Base-by-base conservation (phyloP, 2,888 invertebrate species). In the Drosophila demipolita region DNA sequence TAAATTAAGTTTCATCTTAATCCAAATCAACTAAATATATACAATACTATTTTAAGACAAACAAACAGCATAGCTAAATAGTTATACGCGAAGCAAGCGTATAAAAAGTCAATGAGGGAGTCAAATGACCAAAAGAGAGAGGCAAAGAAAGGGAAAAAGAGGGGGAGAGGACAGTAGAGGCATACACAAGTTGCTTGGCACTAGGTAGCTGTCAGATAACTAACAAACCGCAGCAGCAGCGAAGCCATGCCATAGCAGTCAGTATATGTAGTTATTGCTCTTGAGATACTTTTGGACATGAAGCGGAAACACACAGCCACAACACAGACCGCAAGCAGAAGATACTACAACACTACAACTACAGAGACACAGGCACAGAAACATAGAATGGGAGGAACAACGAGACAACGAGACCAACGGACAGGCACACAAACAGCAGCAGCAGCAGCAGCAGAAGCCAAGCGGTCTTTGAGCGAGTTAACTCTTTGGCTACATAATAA, bases 401-500 rank as follows among this genome's bases (percentile, higher is more conserved):
- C 45, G 45, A 23, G 23, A 42, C 38, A 17, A 42, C 38, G 26
- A 23, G 45, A 63, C 59, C 55, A 59, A 78, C 54, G 64, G 66
- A 64, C 61, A 55, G 32, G 8, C 55, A 58, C 76, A 55, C n/a
- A 9, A 50, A 58, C 76, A 53, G 50, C 50, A 66, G 52, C 64
- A 58, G 53, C 76, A 53, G 50, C 64, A 54, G 48, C 53, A 62
- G 78, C 33, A 42, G 53, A 12, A 23, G 20, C 64, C 36, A 52
- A 33, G 42, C 73, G 75, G 74, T 78, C 77, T 73, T 76, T 68
- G 80, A 84, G 77, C 86, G 76, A 83, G 84, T 87, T 81, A 89
- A 84, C 85, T 87, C 85, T 89, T 87, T 82, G 89, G 85, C 89
- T 87, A 79, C 87, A 89, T 89, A 85, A 85, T 85, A 85, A 88